Base-by-base conservation (phyloP, 2,888 invertebrate genomes). In the Tetragonisca angustula region DNA sequence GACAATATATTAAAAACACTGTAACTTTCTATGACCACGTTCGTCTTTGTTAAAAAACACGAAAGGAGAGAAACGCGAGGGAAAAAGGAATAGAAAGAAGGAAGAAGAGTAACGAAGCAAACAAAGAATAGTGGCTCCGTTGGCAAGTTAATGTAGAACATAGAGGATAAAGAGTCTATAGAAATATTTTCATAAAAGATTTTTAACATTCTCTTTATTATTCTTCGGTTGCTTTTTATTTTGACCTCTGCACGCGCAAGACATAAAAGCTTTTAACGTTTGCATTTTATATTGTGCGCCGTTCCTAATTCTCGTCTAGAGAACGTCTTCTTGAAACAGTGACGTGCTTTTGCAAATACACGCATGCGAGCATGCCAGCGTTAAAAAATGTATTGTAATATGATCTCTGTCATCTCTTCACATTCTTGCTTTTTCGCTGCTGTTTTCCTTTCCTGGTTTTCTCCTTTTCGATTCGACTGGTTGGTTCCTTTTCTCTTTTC, bases 221-320 rank as follows among this genome's bases (percentile, higher is more conserved):
- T 54, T 27, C n/a, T 13, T 15, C 50, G 11, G 21, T 36, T 24
- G 27, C 11, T 27, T 62, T 49, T 54, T 52, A 49, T 50, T 69
- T 79, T 52, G 24, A 19, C 62, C 15, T 9, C 9, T 52, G 52
- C 17, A n/a, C 24, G 59, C n/a, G 54, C n/a, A 54, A 36, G 19
- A 27, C n/a, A 59, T 50, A 36, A 76, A 67, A 79, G 65, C 76
- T 76, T 79, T 79, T 79, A 79, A 65, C 64, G 65, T 79, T 67
- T 67, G 49, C 64, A 76, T 79, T 75, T 65, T 67, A 27, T 49
- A 75, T 75, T 50, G 76, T 17, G 59, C 77, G 6, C 32, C 19
- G 49, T 27, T 72, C 27, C 49, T 69, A 68, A 76, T 76, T 49
- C 69, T 59, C 27, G 21, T 49, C 43, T 49, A 49, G 56, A n/a